These are phyloP conservation scores for Cryptoprocta ferox DNA, from an alignment of 2,797 vertebrate species.

Conservation along the genomic window DNA sequence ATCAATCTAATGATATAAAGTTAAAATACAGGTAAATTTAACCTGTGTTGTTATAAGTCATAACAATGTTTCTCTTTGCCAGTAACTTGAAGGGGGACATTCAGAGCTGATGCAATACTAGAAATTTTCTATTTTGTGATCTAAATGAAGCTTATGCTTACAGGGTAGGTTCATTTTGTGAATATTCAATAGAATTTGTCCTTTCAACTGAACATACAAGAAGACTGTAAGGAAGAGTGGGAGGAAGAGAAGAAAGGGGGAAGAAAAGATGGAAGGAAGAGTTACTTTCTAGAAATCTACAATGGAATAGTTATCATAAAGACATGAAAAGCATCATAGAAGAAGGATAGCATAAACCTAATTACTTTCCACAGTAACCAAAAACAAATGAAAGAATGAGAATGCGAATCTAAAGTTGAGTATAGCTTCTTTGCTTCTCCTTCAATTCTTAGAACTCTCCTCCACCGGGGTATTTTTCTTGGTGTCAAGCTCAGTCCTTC, in stretches of 20 bases:
- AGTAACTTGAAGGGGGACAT: background rate
- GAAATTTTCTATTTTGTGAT: background rate
- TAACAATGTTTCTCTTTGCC: background rate
- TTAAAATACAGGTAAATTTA: background rate
- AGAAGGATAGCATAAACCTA: background rate
- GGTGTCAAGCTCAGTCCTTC: conserved; percentile 16
- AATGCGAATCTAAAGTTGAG: background rate
- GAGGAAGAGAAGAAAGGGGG: background rate
- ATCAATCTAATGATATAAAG: background rate
- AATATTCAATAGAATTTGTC: background rate
- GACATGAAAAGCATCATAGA: background rate
- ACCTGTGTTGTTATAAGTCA: background rate
- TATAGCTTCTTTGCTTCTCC: background rate
- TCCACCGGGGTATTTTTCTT: background rate
- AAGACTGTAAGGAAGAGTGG: background rate
- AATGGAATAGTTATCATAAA: background rate
- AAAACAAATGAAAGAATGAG: background rate
- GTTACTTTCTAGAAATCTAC: background rate
- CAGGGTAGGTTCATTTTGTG: background rate
- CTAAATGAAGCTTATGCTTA: background rate
- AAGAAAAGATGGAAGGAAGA: background rate
- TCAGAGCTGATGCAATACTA: background rate
- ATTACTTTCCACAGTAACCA: background rate
- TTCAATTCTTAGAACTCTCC: background rate
- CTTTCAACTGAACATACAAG: background rate